Percentiles rank a stretch among this genome's conserved stretches.
phyloP scores from a whole-genome alignment of 2,888 invertebrate genomes.

The Saturnia japonica region DNA sequence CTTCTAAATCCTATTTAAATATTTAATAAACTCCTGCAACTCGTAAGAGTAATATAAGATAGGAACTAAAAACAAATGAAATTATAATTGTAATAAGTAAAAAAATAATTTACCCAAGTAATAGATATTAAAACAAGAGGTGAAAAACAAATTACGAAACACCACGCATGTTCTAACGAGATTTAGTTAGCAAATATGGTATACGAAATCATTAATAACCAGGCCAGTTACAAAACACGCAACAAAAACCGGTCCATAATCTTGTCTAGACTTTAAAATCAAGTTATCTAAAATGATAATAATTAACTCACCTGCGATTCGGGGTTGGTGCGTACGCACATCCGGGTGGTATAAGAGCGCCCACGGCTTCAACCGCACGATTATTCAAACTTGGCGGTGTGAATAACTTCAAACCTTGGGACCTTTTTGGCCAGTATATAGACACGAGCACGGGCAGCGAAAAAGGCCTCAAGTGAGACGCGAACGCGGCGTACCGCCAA shows the following conservation, averaged over 20 bases:
- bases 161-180: neutral
- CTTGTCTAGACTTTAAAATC: constrained; percentile 26
- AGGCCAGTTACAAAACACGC: constrained; percentile 29
- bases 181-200: constrained; percentile 15
- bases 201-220: constrained; percentile 28
- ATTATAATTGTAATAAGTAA: neutral
- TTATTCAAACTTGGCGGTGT: constrained; percentile 48
- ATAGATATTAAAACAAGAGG: neutral
- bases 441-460: constrained; percentile 25
- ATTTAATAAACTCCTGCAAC: neutral
- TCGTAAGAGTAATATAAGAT: neutral
- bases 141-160: neutral
- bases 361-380: constrained; percentile 46
- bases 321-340: constrained; percentile 34
- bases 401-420: constrained; percentile 23
- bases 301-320: constrained; percentile 52
- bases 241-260: constrained; percentile 36
- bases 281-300: constrained; percentile 30
- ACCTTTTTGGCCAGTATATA: constrained; percentile 21
- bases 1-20: neutral
- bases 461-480: constrained; percentile 28
- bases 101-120: neutral
- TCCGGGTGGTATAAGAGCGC: constrained; percentile 38
- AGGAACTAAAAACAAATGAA: neutral
- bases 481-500: constrained; percentile 45